Conservation (phyloP, 2,888 invertebrate species). For the Pheosia gnoma region DNA sequence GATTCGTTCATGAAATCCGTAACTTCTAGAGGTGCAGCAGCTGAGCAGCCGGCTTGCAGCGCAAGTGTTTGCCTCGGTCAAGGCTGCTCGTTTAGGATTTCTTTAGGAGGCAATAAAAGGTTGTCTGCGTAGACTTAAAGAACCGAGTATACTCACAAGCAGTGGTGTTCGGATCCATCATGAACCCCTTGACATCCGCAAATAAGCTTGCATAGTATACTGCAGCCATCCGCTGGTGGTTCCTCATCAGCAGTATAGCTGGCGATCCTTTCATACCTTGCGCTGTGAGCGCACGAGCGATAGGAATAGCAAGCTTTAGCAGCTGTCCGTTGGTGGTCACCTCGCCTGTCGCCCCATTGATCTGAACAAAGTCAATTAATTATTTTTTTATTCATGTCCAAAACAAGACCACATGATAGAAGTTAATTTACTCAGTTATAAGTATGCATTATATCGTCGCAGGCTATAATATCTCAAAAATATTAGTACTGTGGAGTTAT, state of each 20-base stretch:
- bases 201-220: conserved; percentile 49
- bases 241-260: conserved; percentile 46
- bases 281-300: conserved; percentile 43
- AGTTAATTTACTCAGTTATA: too few species aligned
- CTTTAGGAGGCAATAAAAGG: too few species aligned
- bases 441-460: too few species aligned
- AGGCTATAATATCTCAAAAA: too few species aligned
- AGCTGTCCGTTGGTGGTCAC: conserved; percentile 40
- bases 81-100: too few species aligned
- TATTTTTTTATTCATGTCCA: not conserved
- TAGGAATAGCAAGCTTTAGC: conserved; percentile 34
- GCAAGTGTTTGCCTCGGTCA: too few species aligned
- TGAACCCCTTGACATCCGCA: conserved; percentile 44
- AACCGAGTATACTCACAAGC: conserved; percentile 37
- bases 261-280: conserved; percentile 33
- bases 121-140: too few species aligned
- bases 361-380: conserved; percentile 13
- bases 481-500: too few species aligned
- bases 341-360: conserved; percentile 41
- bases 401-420: too few species aligned
- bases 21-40: too few species aligned
- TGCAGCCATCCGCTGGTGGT: conserved; percentile 42
- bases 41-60: too few species aligned
- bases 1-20: too few species aligned
- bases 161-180: conserved; percentile 51